Evolutionary conservation across 2,113 vertebrate genomes (phyloP), one percentile per base, ranked within the genome.

Genomic region (Atrichornis clamosus): DNA sequence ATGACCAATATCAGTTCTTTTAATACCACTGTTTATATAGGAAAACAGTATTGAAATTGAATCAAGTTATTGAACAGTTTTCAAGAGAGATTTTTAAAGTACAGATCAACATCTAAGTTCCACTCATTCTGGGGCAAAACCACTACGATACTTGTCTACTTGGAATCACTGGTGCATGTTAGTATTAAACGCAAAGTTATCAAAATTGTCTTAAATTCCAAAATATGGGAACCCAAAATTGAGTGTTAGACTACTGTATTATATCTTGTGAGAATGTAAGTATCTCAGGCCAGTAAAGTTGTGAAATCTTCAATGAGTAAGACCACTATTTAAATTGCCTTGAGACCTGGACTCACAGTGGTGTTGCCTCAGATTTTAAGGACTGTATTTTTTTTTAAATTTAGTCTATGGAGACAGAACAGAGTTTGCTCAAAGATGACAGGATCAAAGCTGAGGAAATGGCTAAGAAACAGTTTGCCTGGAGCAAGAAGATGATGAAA

Each of bases 61-160:
- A 74, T 42, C 28, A 53, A 83, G 2, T 15, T 32, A 11, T 42
- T 16, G 7, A 44, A 69, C 1, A 23, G 3, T 30, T 82, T 11
- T 50, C 52, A 24, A 56, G 2, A 53, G 5, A 41, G 9, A 8
- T 35, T 46, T 37, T 35, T 52, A 41, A 21, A 74, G 16, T 32
- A 11, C 9, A 35, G 15, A n/a, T 53, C 11, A 55, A 6, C 37
- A 77, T 28, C 4, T 2, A 47, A 5, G 20, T 91, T 81, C 8
- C 7, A 50, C 3, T 78, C 1, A 11, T 84, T 74, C 23, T 41
- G 12, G 80, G 16, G 10, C 7, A 93, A 89, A 82, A 18, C 2
- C 20, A 26, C 4, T 56, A 32, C 0, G 1, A 0, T 76, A 30
- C 13, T 42, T 55, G 4, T 28, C 64, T 50, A 35, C 2, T 44